A percentile compares a stretch with the other conserved stretches of the same genome.
phyloP scores from a whole-genome alignment of 2,113 vertebrate genomes.

The Murina feae region DNA sequence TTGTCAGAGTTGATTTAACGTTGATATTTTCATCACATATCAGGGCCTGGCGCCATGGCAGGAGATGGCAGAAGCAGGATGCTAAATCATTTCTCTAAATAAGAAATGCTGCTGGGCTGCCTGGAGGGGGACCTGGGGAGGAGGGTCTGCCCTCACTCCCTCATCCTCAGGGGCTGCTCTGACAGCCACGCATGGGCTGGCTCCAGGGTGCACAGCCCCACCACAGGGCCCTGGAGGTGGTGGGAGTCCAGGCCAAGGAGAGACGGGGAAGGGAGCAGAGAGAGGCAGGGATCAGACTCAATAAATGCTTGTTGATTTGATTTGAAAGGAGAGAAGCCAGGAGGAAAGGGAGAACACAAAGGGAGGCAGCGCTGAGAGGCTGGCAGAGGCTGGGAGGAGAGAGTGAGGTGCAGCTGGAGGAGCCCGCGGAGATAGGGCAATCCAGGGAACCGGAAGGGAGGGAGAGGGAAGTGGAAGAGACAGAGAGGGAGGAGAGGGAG shows the following conservation, averaged over 20 bases:
- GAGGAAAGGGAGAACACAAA: neutral
- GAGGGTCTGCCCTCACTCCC: neutral
- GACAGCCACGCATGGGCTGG: neutral
- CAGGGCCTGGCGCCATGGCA: conserved; percentile 46
- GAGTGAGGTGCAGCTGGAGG: neutral
- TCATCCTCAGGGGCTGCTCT: neutral
- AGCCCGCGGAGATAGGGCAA: neutral
- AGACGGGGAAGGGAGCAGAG: neutral
- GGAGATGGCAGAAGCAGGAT: conserved; percentile 67
- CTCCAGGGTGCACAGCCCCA: neutral
- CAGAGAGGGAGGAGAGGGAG: neutral
- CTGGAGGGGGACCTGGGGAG: conserved; percentile 20
- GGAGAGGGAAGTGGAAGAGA: neutral
- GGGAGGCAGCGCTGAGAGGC: neutral
- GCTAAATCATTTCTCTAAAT: conserved; percentile 73
- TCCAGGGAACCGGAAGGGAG: neutral
- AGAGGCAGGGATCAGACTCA: neutral
- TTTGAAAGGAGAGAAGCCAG: neutral
- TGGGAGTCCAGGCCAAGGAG: neutral
- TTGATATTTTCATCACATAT: conserved; percentile 75
- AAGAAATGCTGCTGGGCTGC: conserved; percentile 51
- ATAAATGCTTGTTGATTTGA: conserved; percentile 49
- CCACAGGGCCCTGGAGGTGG: neutral
- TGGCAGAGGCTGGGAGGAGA: neutral
- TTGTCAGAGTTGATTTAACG: conserved; percentile 70